These are phyloP conservation scores for Onychostruthus taczanowskii DNA, from an alignment of 2,113 vertebrate species.

Conservation along the genomic window DNA sequence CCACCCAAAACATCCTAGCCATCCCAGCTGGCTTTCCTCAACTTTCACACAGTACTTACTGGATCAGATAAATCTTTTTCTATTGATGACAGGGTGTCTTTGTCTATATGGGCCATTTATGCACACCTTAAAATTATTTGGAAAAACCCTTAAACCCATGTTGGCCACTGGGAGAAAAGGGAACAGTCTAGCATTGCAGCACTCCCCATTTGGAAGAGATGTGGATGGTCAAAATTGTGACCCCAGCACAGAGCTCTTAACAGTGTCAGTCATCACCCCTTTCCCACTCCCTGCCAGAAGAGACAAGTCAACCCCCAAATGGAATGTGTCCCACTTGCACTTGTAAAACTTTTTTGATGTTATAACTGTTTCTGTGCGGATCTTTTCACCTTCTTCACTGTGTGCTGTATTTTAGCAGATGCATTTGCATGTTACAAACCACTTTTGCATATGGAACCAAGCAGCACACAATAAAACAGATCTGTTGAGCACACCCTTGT, in stretches of 20 bases:
- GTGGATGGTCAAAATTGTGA: not conserved
- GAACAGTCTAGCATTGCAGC: not conserved
- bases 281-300: not conserved
- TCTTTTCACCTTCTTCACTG: not conserved
- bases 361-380: not conserved
- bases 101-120: not conserved
- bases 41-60: not conserved
- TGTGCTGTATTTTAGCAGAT: not conserved
- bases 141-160: rapidly evolving
- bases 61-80: not conserved
- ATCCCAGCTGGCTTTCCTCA: not conserved
- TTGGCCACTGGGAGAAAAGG: not conserved
- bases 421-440: not conserved
- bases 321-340: not conserved
- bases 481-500: not conserved
- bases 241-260: not conserved
- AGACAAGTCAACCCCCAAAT: not conserved
- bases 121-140: not conserved
- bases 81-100: not conserved
- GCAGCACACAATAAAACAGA: not conserved
- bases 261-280: not conserved
- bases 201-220: not conserved
- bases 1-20: not conserved
- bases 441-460: not conserved
- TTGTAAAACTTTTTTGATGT: not conserved